These are phyloP conservation scores for Lasioglossum malachurum DNA, from an alignment of 2,888 invertebrate species.

Conservation along the genomic window DNA sequence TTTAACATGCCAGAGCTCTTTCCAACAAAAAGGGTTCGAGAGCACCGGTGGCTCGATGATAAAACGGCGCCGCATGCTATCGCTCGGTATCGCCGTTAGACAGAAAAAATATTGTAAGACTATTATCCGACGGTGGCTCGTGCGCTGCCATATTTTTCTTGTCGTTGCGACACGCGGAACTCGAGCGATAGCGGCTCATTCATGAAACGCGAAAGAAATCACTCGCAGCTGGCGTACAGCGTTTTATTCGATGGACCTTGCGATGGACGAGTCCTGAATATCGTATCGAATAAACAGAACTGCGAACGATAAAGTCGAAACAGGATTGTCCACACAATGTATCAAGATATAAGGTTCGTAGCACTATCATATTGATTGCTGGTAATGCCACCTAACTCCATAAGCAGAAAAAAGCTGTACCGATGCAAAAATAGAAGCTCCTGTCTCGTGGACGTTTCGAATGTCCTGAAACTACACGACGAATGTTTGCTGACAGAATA, in stretches of 20 bases:
- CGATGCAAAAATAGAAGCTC: neutral
- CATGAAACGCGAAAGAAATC: constrained; percentile 6
- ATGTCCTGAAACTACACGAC: constrained; percentile 21
- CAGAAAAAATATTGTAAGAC: neutral
- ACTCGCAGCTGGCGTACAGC: neutral
- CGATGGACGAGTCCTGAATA: neutral
- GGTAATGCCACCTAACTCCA: neutral
- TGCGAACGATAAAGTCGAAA: neutral
- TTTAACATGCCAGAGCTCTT: constrained; percentile 41
- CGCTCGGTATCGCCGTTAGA: constrained; percentile 1
- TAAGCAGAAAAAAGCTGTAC: neutral
- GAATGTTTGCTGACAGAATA: constrained; percentile 65
- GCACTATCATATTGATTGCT: neutral
- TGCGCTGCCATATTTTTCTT: constrained; percentile 10
- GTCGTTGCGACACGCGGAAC: neutral
- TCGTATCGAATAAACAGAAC: neutral
- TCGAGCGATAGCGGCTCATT: neutral
- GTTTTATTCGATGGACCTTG: neutral
- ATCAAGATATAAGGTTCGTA: neutral
- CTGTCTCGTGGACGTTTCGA: constrained; percentile 24
- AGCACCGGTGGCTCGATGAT: constrained; percentile 24
- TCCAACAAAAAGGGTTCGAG: constrained; percentile 36
- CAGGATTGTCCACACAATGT: neutral
- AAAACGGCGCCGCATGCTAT: constrained; percentile 13
- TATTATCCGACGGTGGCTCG: neutral